phyloP scores from a whole-genome alignment of 2,888 invertebrate genomes.

The Melitaea athalia region DNA sequence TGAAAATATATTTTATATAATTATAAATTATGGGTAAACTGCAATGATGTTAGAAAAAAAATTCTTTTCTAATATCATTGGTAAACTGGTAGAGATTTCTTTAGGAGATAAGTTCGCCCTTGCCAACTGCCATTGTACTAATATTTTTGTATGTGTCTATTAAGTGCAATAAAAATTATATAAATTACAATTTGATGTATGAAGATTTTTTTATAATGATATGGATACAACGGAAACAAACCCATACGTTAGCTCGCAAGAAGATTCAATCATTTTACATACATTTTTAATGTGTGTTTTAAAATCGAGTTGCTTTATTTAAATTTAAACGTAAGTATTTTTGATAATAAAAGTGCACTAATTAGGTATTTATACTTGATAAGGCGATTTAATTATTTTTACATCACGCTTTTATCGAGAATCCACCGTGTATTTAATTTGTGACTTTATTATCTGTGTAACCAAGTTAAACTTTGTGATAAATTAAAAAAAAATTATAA shows the following conservation, averaged over 20 bases:
- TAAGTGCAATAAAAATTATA: too few species aligned
- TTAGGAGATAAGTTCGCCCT: too few species aligned
- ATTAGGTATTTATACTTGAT: constrained; percentile 44
- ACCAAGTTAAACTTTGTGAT: constrained; percentile 30
- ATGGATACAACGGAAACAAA: constrained; percentile 22
- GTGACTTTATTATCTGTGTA: constrained; percentile 36
- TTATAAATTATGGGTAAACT: too few species aligned
- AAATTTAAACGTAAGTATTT: constrained; percentile 34
- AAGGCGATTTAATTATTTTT: constrained; percentile 44
- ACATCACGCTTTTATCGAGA: constrained; percentile 35
- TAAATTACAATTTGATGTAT: too few species aligned
- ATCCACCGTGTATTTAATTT: constrained; percentile 29
- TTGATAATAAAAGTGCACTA: constrained; percentile 41
- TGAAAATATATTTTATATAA: too few species aligned
- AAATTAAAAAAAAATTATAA: constrained; percentile 5
- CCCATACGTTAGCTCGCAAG: constrained; percentile 39
- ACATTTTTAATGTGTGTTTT: constrained; percentile 32
- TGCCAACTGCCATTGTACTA: too few species aligned
- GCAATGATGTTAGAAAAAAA: too few species aligned
- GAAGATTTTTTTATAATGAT: too few species aligned
- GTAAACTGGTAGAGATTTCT: too few species aligned
- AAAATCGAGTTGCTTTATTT: constrained; percentile 30
- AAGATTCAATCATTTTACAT: constrained; percentile 53
- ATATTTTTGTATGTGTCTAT: too few species aligned
- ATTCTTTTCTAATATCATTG: too few species aligned